These are phyloP conservation scores for Tinea pellionella DNA, from an alignment of 2,888 invertebrate species.

Conservation along the genomic window DNA sequence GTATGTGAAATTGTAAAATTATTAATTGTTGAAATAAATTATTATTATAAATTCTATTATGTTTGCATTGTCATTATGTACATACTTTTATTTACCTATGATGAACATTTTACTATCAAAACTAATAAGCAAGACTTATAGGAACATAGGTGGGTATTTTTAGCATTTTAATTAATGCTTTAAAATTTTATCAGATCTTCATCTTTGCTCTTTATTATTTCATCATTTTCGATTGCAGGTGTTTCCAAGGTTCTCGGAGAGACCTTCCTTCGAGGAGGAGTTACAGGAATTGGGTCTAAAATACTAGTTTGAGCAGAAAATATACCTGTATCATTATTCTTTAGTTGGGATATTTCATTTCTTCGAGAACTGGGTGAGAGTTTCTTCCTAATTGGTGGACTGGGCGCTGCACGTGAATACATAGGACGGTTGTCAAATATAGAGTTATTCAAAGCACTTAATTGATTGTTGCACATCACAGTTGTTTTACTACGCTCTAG, in stretches of 20 bases:
- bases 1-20: too few relatives aligned
- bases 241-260: conserved; percentile 34
- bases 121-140: background rate
- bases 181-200: conserved; percentile 61
- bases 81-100: background rate
- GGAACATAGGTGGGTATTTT: background rate
- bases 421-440: conserved; percentile 54
- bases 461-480: conserved; percentile 29
- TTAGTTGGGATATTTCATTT: conserved; percentile 31
- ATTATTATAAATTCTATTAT: background rate
- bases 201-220: conserved; percentile 10
- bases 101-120: background rate
- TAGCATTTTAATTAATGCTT: conserved; percentile 12
- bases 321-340: conserved; percentile 36
- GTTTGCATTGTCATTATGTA: background rate
- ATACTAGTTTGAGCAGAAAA: conserved; percentile 40
- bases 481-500: conserved; percentile 59
- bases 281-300: conserved; percentile 38
- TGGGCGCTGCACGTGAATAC: conserved; percentile 54
- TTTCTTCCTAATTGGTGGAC: conserved; percentile 55
- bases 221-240: background rate
- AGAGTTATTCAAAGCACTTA: conserved; percentile 28
- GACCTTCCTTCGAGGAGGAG: conserved; percentile 48
- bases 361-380: conserved; percentile 38
- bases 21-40: too few relatives aligned